A percentile compares a stretch with the other conserved stretches of the same genome.
These are phyloP conservation scores for Leptinotarsa lineolata DNA, from an alignment of 1,140 invertebrate species.

Conservation along the genomic window DNA sequence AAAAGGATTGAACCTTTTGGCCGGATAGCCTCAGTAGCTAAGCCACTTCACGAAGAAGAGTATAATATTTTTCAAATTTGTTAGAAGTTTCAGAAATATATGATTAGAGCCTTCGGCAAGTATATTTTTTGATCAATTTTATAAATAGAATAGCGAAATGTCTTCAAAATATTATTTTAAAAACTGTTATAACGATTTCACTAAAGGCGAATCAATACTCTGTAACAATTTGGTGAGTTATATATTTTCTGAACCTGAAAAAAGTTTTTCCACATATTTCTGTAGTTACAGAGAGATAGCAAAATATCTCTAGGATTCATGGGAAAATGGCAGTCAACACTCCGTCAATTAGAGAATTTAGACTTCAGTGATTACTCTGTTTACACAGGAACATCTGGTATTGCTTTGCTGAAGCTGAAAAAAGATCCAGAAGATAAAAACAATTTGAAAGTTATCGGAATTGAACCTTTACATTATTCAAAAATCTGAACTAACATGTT, in stretches of 20 bases:
- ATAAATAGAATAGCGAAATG: neutral
- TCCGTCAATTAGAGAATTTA: constrained; percentile 43
- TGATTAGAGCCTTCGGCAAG: too few relatives aligned
- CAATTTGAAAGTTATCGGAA: constrained; percentile 44
- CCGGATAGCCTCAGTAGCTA: too few relatives aligned
- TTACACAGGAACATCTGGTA: constrained; percentile 61
- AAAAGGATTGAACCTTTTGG: too few relatives aligned
- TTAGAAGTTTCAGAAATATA: too few relatives aligned
- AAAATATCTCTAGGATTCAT: constrained; percentile 41
- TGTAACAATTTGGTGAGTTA: neutral
- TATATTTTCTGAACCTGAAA: neutral
- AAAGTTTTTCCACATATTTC: constrained; percentile 2
- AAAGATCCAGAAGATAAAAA: constrained; percentile 42
- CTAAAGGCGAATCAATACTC: neutral
- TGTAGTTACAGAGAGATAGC: constrained; percentile 26
- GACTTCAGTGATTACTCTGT: constrained; percentile 58
- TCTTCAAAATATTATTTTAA: constrained; percentile 32
- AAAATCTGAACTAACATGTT: constrained; percentile 7
- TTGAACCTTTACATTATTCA: neutral
- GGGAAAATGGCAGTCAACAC: constrained; percentile 47
- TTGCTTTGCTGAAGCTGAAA: constrained; percentile 55
- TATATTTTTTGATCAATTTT: too few relatives aligned
- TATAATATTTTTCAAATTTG: too few relatives aligned
- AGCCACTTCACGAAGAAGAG: too few relatives aligned
- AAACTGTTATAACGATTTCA: constrained; percentile 43